These are phyloP conservation scores for Tolypeutes matacus DNA, from an alignment of 2,797 vertebrate genomes.

Conservation along the genomic window DNA sequence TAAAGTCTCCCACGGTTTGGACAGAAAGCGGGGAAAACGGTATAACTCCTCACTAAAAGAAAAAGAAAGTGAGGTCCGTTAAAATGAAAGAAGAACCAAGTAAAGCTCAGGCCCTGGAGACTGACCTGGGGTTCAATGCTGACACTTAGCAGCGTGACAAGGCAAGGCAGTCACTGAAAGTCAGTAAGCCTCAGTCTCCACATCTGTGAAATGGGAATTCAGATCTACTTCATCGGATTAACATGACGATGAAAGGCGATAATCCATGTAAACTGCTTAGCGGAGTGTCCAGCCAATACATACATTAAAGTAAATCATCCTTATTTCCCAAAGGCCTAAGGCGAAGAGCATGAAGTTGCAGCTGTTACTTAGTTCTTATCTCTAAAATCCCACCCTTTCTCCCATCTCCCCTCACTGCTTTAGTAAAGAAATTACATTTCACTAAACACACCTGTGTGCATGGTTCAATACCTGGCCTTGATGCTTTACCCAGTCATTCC, in stretches of 20 bases:
- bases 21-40: neutral
- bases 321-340: conserved; percentile 1
- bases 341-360: neutral
- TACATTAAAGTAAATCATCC: neutral
- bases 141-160: neutral
- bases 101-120: neutral
- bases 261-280: neutral
- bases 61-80: neutral
- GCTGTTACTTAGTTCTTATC: neutral
- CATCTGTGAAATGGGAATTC: neutral
- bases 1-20: neutral
- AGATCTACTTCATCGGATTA: neutral
- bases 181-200: neutral
- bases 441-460: neutral
- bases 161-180: neutral
- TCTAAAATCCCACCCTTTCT: neutral
- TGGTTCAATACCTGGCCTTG: neutral
- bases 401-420: neutral
- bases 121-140: neutral
- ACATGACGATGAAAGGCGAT: neutral
- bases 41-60: neutral
- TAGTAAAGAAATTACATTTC: neutral
- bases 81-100: neutral
- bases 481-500: neutral
- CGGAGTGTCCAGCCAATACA: neutral